Evolutionary conservation across 2,797 vertebrate species (phyloP).

Genomic region (Clarias platycephalus): DNA sequence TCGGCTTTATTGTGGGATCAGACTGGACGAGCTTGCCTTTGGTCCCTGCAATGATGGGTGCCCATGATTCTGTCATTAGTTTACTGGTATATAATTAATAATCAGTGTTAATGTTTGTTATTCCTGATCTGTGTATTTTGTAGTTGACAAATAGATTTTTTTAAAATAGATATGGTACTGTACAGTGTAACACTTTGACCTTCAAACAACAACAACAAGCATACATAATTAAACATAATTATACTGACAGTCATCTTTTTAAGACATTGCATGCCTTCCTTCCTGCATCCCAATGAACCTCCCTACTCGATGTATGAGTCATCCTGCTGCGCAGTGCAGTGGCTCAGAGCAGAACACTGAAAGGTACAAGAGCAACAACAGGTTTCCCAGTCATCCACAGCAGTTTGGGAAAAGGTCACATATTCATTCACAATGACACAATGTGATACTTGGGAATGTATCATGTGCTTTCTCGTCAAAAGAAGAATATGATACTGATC

Average conservation of each 20-base stretch:
- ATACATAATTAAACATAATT: not conserved
- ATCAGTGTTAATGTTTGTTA: too few relatives aligned
- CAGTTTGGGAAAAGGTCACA: conserved; percentile 1
- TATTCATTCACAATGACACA: not conserved
- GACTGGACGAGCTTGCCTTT: too few relatives aligned
- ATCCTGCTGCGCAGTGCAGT: conserved; percentile 51
- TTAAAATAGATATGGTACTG: not conserved
- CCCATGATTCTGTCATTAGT: too few relatives aligned
- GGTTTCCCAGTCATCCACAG: conserved; percentile 36
- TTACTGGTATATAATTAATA: too few relatives aligned
- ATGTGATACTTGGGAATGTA: not conserved
- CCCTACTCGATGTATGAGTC: conserved; percentile 55
- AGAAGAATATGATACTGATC: not conserved
- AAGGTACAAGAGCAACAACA: conserved; percentile 14
- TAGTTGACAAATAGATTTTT: not conserved
- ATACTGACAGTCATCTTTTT: not conserved
- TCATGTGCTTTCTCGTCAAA: not conserved
- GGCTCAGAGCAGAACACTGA: conserved; percentile 13
- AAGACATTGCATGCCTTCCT: conserved; percentile 28
- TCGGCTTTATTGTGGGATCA: too few relatives aligned
- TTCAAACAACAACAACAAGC: not conserved
- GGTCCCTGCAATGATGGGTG: too few relatives aligned
- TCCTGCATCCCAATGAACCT: conserved; percentile 29
- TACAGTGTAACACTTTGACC: not conserved
- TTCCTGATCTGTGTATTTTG: not conserved